phyloP scores from a whole-genome alignment of 2,888 invertebrate genomes.

The Athetis lepigone region DNA sequence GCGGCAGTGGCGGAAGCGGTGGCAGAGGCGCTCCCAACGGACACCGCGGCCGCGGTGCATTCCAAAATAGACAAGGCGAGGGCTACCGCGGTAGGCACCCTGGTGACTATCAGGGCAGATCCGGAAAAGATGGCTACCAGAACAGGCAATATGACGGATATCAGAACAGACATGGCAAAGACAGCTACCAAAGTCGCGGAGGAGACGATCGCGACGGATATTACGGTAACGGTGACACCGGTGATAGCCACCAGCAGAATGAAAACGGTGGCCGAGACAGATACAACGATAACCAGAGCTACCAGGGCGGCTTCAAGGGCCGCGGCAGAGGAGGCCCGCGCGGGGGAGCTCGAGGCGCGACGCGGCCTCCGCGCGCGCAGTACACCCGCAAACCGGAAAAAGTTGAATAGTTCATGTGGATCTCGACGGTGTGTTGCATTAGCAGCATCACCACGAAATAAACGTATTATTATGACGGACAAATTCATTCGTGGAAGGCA shows the following conservation, averaged over 20 bases:
- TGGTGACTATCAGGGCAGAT: conserved; percentile 78
- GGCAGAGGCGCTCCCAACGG: conserved; percentile 82
- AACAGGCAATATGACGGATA: conserved; percentile 81
- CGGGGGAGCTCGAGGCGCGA: conserved; percentile 72
- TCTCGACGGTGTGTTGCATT: conserved; percentile 62
- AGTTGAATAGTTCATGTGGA: conserved; percentile 74
- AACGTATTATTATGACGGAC: conserved; percentile 77
- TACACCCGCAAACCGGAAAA: conserved; percentile 84
- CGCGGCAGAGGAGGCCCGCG: conserved; percentile 87
- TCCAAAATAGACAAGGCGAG: conserved; percentile 75
- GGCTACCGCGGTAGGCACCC: conserved; percentile 79
- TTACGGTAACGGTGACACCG: conserved; percentile 84
- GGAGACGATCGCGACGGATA: conserved; percentile 76
- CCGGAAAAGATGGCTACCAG: conserved; percentile 81
- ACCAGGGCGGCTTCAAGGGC: conserved; percentile 90
- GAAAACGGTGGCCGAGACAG: conserved; percentile 89
- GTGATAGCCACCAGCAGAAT: conserved; percentile 84
- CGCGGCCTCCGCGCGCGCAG: conserved; percentile 76
- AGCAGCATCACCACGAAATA: conserved; percentile 66
- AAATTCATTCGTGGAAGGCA: conserved; percentile 92
- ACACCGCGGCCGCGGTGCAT: conserved; percentile 82
- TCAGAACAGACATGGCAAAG: conserved; percentile 79
- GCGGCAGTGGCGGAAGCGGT: conserved; percentile 74
- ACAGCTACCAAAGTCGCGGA: conserved; percentile 75
- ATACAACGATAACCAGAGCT: conserved; percentile 87